Evolutionary conservation across 2,797 vertebrate species (phyloP), one percentile per base, ranked within the genome.

Genomic region (Aplochiton taeniatus): DNA sequence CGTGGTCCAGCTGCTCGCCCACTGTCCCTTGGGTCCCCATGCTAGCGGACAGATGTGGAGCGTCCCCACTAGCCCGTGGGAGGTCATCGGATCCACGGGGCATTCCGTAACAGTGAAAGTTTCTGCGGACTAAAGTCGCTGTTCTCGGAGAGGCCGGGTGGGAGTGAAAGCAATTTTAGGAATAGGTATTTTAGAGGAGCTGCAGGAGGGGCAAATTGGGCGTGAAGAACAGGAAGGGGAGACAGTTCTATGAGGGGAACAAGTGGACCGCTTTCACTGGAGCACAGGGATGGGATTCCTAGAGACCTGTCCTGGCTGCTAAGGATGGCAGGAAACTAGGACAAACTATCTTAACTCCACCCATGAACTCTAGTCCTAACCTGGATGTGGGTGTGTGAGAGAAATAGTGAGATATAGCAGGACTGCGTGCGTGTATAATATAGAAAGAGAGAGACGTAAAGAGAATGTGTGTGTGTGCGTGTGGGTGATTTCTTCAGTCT

Each of bases 11-110:
- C 43, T 14, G n/a, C 43, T 16, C n/a, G n/a, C 20, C 62, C 61
- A 44, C 63, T n/a, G 19, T 20, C 49, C 20, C 19, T 5, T 54
- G 45, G 14, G 41, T 42, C 43, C 46, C 18, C 45, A 45, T 31
- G 47, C 17, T 19, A 11, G 57, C 13, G 8, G 46, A 9, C 65
- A 66, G 56, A 56, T 66, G 65, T 45, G 52, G 56, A 52, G 49
- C 14, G 14, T 48, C 44, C 13, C 42, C 65, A 31, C 51, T 43
- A 20, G 18, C 7, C 45, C 45, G 4, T 19, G 49, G 56, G 43
- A 11, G 51, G 59, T 59, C 4, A 46, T 50, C 12, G 16, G 43
- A 52, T 59, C 46, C 49, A 20, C 12, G 5, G 46, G 9, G 46
- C 45, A 13, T 48, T 66, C 65, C 56, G n/a, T 50, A 59, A 45